A percentile compares a stretch with the other conserved stretches of the same genome.
Evolutionary conservation across 2,888 invertebrate genomes (phyloP).

Genomic region (Metalampra italica): DNA sequence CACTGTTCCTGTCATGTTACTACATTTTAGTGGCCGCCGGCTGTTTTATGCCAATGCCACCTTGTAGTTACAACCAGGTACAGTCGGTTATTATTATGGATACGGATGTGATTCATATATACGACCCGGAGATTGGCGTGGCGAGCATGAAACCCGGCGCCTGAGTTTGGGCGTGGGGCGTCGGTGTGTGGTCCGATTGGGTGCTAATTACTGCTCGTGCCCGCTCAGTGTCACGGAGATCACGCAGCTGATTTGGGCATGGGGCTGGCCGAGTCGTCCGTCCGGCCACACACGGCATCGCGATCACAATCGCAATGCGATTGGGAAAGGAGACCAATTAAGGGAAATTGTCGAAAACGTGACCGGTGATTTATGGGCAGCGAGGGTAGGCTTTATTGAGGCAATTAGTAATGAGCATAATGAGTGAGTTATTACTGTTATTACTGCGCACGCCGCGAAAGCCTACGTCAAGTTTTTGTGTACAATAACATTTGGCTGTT

Average conservation of each 20-base stretch:
- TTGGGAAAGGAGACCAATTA: conserved; percentile 64
- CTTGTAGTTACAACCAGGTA: conserved; percentile 15
- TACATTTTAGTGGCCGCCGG: conserved; percentile 44
- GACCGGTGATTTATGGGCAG: conserved; percentile 50
- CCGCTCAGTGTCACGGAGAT: conserved; percentile 53
- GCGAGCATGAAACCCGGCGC: conserved; percentile 52
- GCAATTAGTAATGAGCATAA: conserved; percentile 42
- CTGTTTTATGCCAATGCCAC: conserved; percentile 52
- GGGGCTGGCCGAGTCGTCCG: conserved; percentile 23
- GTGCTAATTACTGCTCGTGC: conserved; percentile 47
- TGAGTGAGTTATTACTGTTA: conserved; percentile 8
- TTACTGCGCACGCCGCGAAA: conserved; percentile 1
- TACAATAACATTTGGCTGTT: not conserved
- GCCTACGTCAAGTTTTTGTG: conserved; percentile 2
- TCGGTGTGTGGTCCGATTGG: conserved; percentile 50
- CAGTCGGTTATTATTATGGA: not conserved
- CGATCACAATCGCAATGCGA: conserved; percentile 20
- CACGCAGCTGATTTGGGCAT: conserved; percentile 50
- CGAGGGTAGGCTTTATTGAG: conserved; percentile 42
- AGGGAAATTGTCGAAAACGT: conserved; percentile 58
- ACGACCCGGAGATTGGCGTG: conserved; percentile 35
- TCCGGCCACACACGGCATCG: conserved; percentile 34
- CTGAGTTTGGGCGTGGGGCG: conserved; percentile 27
- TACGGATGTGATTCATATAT: conserved; percentile 52
- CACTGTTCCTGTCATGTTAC: conserved; percentile 59